Conservation (phyloP, 2,113 vertebrate species). For the Progne subis region DNA sequence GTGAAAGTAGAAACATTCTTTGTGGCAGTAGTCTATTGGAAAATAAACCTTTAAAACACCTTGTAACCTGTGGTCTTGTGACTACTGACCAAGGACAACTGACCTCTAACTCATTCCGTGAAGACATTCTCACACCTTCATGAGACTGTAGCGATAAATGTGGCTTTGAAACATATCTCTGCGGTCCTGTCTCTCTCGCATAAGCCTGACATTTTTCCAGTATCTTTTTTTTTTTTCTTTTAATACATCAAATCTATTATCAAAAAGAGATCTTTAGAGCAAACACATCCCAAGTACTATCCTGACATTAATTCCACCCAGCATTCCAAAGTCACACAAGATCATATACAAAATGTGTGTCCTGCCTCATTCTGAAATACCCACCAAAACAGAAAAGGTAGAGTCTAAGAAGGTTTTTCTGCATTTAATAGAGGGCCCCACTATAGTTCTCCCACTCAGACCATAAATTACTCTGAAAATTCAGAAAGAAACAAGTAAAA, state of each 20-base stretch:
- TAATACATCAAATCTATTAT: not conserved
- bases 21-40: too few species aligned
- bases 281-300: not conserved
- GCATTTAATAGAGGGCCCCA: not conserved
- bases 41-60: too few species aligned
- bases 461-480: not conserved
- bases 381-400: not conserved
- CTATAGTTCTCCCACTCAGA: not conserved
- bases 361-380: not conserved
- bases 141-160: too few species aligned
- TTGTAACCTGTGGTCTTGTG: too few species aligned
- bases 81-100: too few species aligned
- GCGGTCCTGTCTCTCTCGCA: too few species aligned
- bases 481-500: not conserved
- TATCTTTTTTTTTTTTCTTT: not conserved
- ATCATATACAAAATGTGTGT: not conserved
- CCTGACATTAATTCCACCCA: not conserved
- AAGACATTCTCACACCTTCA: too few species aligned
- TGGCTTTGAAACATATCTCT: too few species aligned
- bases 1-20: too few species aligned
- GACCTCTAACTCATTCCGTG: too few species aligned
- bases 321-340: not conserved
- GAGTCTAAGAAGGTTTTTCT: not conserved
- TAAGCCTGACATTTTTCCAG: not conserved
- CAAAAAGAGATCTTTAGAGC: not conserved